phyloP scores from a whole-genome alignment of 53 echinoderm and acorn worm species.

The Echinometra lucunter region DNA sequence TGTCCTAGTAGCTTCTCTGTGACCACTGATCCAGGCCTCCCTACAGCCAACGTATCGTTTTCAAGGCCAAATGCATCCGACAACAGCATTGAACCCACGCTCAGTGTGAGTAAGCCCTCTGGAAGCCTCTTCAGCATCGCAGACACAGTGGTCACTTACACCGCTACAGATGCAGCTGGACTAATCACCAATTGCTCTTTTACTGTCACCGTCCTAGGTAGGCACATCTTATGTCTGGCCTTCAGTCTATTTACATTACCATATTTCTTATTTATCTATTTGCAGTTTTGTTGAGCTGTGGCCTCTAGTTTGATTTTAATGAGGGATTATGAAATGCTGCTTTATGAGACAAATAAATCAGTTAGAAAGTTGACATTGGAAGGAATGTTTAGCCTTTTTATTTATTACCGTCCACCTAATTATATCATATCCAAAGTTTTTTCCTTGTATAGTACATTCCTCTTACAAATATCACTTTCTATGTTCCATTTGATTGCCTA shows the following conservation, averaged over 20 bases:
- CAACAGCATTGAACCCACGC: slow-evolving; percentile 57
- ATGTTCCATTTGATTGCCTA: too few species aligned
- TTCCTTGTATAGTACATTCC: too few species aligned
- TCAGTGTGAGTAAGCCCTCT: neutral
- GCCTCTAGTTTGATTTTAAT: too few species aligned
- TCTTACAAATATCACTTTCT: too few species aligned
- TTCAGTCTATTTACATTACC: neutral
- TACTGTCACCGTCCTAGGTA: slow-evolving; percentile 74
- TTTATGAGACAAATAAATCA: neutral
- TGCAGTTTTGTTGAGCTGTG: neutral
- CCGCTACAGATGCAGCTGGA: slow-evolving; percentile 70
- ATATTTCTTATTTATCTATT: too few species aligned
- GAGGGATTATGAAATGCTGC: neutral
- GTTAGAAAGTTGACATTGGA: too few species aligned
- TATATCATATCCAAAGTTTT: too few species aligned
- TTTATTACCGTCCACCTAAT: too few species aligned
- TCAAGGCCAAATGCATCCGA: slow-evolving; percentile 51
- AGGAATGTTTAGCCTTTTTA: too few species aligned
- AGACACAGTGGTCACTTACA: slow-evolving; percentile 71
- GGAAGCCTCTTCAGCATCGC: slow-evolving; percentile 70
- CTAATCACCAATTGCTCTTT: slow-evolving; percentile 67
- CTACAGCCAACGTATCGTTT: slow-evolving; percentile 51
- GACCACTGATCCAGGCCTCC: slow-evolving; percentile 13
- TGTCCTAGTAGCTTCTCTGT: slow-evolving; percentile 9
- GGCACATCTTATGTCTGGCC: neutral